Evolutionary conservation across 2,113 vertebrate species (phyloP), one percentile per base, ranked within the genome.

Genomic region (Rhegmatorhina hoffmannsi): DNA sequence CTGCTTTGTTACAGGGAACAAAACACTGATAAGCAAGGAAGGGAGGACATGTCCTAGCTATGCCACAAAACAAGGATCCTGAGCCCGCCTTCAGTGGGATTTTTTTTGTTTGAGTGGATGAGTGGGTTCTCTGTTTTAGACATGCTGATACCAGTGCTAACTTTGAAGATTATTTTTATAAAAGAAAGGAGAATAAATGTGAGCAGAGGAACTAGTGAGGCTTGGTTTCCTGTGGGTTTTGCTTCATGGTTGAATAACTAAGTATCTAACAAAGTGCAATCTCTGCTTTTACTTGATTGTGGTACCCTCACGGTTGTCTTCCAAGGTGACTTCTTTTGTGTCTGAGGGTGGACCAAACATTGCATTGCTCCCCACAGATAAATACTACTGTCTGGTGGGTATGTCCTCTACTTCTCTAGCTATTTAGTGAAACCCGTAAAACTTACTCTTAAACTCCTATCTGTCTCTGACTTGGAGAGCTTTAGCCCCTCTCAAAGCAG

Each of bases 201-300:
- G 56, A 82, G 52, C n/a, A 68, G 34, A 93, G 24, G 46, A 75
- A 29, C 55, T 47, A 86, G 59, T 43, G 89, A 89, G 74, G 20
- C 67, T 87, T 81, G 76, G 17, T 67, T 94, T 95, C 63, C 43
- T 88, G 46, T 83, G 68, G 50, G 47, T 88, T 92, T 84, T 89
- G 72, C 68, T 78, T 92, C 68, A 25, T 92, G 68, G 68, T 64
- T 89, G 73, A 89, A 75, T 75, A 87, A 60, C 40, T 56, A 11
- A 56, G 23, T 89, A 25, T 84, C 46, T 75, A 50, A 70, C 46
- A 9, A 75, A 74, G 26, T 47, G 20, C 38, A 70, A 1, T 67
- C 20, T 12, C 26, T 70, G 17, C 28, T 81, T 67, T 73, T 81
- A 28, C 40, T 49, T 83, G 33, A 29, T 18, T 67, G 6, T 15